Conservation (phyloP, 2,113 vertebrate genomes). For the Argyrosomus japonicus region DNA sequence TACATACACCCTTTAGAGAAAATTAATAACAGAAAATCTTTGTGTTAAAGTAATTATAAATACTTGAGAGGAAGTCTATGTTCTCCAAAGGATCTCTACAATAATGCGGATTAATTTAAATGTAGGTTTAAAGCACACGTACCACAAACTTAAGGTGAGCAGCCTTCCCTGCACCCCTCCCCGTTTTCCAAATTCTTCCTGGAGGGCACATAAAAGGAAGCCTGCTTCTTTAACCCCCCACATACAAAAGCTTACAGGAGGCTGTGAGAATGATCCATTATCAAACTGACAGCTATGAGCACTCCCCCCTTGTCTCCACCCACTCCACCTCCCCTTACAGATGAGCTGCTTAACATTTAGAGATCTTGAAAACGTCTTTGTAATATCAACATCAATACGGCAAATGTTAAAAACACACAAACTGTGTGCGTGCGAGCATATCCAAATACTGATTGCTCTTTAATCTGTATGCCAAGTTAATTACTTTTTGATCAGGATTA, state of each 20-base stretch:
- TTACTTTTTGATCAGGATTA: conserved; percentile 14
- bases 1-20: background rate
- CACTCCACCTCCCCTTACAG: conserved; percentile 30
- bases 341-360: conserved; percentile 11
- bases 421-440: background rate
- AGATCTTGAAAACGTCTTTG: conserved; percentile 1
- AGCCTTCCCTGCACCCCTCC: conserved; percentile 6
- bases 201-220: conserved; percentile 47
- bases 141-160: conserved; percentile 11
- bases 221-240: conserved; percentile 29
- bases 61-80: too few species aligned
- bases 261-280: conserved; percentile 62
- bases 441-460: conserved; percentile 11
- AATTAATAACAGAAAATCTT: background rate
- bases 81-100: background rate
- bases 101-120: background rate
- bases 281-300: conserved; percentile 45
- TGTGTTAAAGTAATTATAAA: background rate
- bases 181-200: conserved; percentile 39
- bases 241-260: conserved; percentile 59
- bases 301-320: conserved; percentile 10
- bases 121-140: background rate
- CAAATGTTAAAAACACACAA: background rate
- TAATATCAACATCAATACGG: background rate
- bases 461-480: conserved; percentile 24